Evolutionary conservation across 2,797 vertebrate species (phyloP).

Genomic region (Intellagama lesueurii): DNA sequence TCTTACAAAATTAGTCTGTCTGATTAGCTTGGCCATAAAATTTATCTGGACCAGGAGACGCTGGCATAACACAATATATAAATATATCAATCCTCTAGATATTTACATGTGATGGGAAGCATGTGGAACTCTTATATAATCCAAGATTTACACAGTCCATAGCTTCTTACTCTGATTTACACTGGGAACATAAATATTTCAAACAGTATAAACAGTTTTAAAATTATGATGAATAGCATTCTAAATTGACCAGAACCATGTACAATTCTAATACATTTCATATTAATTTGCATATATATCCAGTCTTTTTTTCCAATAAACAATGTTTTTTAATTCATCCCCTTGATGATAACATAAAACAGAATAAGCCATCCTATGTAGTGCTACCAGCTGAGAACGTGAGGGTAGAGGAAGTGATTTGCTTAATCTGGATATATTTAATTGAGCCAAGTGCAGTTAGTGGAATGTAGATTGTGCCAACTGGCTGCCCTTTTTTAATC

Average conservation of each 20-base stretch:
- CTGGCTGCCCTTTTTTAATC: slow-evolving; percentile 44
- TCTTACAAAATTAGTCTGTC: too few species aligned
- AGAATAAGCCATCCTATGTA: slow-evolving; percentile 1
- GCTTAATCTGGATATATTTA: slow-evolving; percentile 30
- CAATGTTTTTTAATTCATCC: not conserved
- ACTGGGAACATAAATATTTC: slow-evolving; percentile 5
- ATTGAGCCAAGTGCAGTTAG: slow-evolving; percentile 29
- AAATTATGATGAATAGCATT: not conserved
- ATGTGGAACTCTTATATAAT: too few species aligned
- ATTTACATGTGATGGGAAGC: too few species aligned
- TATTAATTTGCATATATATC: slow-evolving; percentile 18
- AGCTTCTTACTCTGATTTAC: fast-evolving
- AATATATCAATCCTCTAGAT: not conserved
- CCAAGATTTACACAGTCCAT: not conserved
- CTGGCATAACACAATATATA: not conserved
- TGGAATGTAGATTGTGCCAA: slow-evolving; percentile 8
- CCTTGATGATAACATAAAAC: slow-evolving; percentile 12
- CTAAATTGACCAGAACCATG: not conserved
- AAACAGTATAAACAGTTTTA: not conserved
- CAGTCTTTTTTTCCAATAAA: not conserved
- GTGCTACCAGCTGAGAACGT: not conserved
- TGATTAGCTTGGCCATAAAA: too few species aligned
- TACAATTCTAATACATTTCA: not conserved
- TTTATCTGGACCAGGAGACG: not conserved
- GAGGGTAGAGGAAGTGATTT: not conserved